Evolutionary conservation across 2,888 invertebrate genomes (phyloP), one percentile per base, ranked within the genome.

Genomic region (Pyrgus malvae): DNA sequence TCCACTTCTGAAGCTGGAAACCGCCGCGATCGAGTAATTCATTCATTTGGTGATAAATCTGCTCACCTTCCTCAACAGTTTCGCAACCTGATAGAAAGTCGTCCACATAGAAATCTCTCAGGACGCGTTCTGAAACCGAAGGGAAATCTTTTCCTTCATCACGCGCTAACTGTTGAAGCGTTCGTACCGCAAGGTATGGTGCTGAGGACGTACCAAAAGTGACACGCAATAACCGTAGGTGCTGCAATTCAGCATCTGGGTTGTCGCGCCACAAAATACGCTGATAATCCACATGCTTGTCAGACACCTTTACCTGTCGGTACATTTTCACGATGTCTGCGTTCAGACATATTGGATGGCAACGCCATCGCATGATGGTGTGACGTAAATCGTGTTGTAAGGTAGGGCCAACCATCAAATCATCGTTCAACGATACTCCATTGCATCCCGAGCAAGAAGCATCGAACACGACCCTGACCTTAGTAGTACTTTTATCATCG

Each of bases 311-410:
- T 7, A 69, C 57, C 55, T 68, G 64, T 0, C 67, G 48, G 38
- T 68, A 73, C 70, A 73, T 72, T 48, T 72, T 67, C 2, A 60
- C 54, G 7, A 69, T 59, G 35, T 67, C 68, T 5, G 66, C 64
- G 1, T 62, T 60, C 0, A 72, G 40, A 11, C 56, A 63, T 5
- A 68, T 57, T 1, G 48, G 55, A 44, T 64, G 49, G 1, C 7
- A 31, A 17, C 69, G 37, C 63, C 69, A 71, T 8, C 64, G 50
- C 55, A 67, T 60, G 1, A 69, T 27, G 6, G 69, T 54, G 16
- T 65, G 60, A 23, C 67, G 55, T 38, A 70, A 41, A 31, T 66
- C 65, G 6, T 56, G 41, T 50, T 70, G 69, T 4, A 69, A 44
- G 4, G 56, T 58, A 11, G 67, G 64, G 9, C 66, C 66, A 0